Conservation (phyloP, 2,797 vertebrate species). For the Sebastes glaucus region DNA sequence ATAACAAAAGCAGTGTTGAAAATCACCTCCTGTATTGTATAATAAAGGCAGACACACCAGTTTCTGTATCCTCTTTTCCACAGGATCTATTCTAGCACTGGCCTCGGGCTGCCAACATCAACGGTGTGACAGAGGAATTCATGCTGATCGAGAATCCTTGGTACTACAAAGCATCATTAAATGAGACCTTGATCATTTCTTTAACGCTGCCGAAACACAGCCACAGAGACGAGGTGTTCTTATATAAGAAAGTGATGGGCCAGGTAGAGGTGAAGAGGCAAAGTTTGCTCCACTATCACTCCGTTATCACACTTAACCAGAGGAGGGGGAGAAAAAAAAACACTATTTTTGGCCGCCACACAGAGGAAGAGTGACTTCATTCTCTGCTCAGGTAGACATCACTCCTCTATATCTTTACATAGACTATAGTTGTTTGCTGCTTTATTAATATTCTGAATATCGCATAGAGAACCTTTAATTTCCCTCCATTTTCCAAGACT, state of each 20-base stretch:
- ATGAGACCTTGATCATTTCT: conserved; percentile 57
- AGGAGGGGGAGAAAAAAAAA: not conserved
- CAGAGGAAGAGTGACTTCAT: too few relatives aligned
- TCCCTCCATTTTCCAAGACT: too few relatives aligned
- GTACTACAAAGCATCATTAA: conserved; percentile 53
- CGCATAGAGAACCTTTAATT: too few relatives aligned
- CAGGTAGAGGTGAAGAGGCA: not conserved
- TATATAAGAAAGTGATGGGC: not conserved
- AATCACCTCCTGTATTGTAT: not conserved
- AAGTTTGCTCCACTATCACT: not conserved
- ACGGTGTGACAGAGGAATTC: conserved; percentile 35
- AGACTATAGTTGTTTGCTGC: too few relatives aligned
- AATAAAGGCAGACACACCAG: conserved; percentile 36
- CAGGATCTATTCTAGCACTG: conserved; percentile 38
- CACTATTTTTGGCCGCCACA: too few relatives aligned
- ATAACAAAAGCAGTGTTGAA: conserved; percentile 18
- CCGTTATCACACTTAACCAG: not conserved
- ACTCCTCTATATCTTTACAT: too few relatives aligned
- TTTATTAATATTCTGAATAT: too few relatives aligned
- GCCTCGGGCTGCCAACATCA: conserved; percentile 52
- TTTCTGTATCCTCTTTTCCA: conserved; percentile 28
- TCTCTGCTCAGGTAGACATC: too few relatives aligned
- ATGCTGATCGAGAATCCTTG: conserved; percentile 33
- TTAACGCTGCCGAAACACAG: conserved; percentile 38
- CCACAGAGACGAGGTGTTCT: not conserved